Evolutionary conservation across 2,888 invertebrate species (phyloP).

Genomic region (Tortricodes alternella): DNA sequence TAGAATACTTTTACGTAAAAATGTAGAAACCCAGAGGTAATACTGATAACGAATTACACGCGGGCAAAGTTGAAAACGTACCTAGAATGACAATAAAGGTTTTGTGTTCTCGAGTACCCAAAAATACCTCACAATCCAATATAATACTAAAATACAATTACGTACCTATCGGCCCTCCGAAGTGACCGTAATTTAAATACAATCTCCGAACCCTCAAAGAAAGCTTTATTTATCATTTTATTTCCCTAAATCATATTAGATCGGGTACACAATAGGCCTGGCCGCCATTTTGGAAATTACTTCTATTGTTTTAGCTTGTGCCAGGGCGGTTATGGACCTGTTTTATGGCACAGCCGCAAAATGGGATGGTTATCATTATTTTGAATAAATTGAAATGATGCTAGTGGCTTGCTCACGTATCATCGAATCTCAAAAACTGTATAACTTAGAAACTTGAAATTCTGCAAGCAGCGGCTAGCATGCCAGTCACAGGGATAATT

Average conservation of each 20-base stretch:
- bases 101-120: background rate
- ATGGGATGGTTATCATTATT: too few relatives aligned
- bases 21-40: too few relatives aligned
- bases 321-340: conserved; percentile 29
- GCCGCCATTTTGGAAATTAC: conserved; percentile 17
- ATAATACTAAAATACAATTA: background rate
- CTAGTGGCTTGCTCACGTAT: too few relatives aligned
- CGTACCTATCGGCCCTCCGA: background rate
- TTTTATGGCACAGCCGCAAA: conserved; percentile 6
- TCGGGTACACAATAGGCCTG: conserved; percentile 3
- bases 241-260: conserved; percentile 26
- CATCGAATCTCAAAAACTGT: too few relatives aligned
- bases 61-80: too few relatives aligned
- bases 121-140: background rate
- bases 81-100: too few relatives aligned
- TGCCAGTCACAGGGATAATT: too few relatives aligned
- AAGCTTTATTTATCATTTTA: conserved; percentile 25
- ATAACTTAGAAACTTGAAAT: too few relatives aligned
- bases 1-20: too few relatives aligned
- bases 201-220: conserved; percentile 12
- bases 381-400: too few relatives aligned
- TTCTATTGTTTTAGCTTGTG: conserved; percentile 29
- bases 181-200: conserved; percentile 22
- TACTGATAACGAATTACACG: too few relatives aligned
- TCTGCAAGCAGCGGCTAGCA: too few relatives aligned